These are phyloP conservation scores for Limnodromus scolopaceus DNA, from an alignment of 2,797 vertebrate genomes.

Conservation along the genomic window DNA sequence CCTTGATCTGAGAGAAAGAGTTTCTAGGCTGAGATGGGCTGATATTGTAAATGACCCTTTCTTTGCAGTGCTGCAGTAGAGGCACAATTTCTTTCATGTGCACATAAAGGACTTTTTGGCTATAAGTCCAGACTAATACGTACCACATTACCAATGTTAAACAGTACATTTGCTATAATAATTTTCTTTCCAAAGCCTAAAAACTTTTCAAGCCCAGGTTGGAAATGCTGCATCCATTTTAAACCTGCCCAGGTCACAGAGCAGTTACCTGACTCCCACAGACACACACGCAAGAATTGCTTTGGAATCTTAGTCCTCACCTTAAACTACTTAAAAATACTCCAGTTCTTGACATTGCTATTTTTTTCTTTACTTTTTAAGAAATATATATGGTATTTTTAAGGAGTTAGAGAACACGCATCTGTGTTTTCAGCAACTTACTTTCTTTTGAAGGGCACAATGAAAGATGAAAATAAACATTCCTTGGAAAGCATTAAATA, in stretches of 20 bases:
- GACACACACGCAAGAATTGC: background rate
- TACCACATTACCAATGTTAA: background rate
- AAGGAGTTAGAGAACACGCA: background rate
- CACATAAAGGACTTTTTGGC: background rate
- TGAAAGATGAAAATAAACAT: conserved; percentile 99
- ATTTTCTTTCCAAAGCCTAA: background rate
- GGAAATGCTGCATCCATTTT: background rate
- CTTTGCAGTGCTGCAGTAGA: background rate
- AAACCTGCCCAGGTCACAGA: background rate
- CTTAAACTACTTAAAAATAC: background rate
- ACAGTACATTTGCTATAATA: background rate
- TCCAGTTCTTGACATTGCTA: background rate
- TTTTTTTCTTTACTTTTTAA: background rate
- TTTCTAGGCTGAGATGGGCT: background rate
- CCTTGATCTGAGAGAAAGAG: background rate
- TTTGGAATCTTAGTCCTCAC: background rate
- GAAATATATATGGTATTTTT: background rate
- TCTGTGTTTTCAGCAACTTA: conserved; percentile 74
- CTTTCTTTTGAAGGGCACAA: conserved; percentile 98
- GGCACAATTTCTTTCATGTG: background rate
- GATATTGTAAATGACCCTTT: background rate
- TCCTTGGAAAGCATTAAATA: conserved; percentile 98
- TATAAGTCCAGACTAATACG: background rate
- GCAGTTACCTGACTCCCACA: background rate
- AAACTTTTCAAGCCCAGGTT: background rate